These are phyloP conservation scores for Brachionus angularis DNA, from an alignment of 1,140 invertebrate species.

Conservation along the genomic window DNA sequence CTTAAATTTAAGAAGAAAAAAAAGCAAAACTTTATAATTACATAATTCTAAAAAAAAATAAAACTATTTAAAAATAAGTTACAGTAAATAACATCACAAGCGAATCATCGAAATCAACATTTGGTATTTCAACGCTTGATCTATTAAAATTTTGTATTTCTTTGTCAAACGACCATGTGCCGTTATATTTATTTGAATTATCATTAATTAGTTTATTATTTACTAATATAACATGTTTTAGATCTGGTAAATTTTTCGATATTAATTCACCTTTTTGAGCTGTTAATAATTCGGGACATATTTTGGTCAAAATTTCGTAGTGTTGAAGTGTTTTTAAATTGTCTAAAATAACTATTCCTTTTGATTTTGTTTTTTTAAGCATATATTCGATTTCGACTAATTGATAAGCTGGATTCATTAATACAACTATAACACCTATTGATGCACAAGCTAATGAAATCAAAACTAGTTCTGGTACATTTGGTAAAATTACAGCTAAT, in stretches of 20 bases:
- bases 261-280: slow-evolving; percentile 7
- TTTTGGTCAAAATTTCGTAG: slow-evolving; percentile 18
- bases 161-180: slow-evolving; percentile 17
- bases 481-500: slow-evolving; percentile 17
- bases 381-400: slow-evolving; percentile 29
- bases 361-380: slow-evolving; percentile 13
- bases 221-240: slow-evolving; percentile 41
- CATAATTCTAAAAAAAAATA: slow-evolving; percentile 19
- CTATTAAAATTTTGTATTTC: not conserved
- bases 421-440: slow-evolving; percentile 28
- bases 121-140: not conserved
- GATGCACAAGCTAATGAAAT: slow-evolving; percentile 13
- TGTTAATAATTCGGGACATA: slow-evolving; percentile 7
- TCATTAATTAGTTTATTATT: slow-evolving; percentile 5
- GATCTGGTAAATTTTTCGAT: slow-evolving; percentile 14
- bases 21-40: no score
- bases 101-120: slow-evolving; percentile 31
- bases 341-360: slow-evolving; percentile 26
- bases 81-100: slow-evolving; percentile 32
- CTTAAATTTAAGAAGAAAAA: not conserved
- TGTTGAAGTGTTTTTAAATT: slow-evolving; percentile 33
- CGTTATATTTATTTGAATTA: not conserved
- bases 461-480: slow-evolving; percentile 6
- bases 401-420: slow-evolving; percentile 39
- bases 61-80: not conserved